Base-by-base conservation (phyloP, 2,113 vertebrate genomes). In the Pedetes capensis region DNA sequence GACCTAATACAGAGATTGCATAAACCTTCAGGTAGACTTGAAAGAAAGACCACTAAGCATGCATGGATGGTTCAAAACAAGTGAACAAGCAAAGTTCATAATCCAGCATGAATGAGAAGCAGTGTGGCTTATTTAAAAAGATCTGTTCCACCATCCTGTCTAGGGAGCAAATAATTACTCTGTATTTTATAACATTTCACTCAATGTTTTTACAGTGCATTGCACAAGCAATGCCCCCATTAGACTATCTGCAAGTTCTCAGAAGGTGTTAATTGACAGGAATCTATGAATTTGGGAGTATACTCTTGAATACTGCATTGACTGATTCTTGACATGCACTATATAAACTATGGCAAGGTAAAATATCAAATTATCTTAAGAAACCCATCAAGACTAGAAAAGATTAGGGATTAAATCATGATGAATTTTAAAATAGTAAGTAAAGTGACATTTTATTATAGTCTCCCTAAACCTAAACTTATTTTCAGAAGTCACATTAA, bases 41-140 rank as follows among this genome's bases (percentile, higher is more conserved):
- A 89, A 78, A 95, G 75, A 96, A 74, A n/a, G 87, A 72, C 59
- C 86, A 78, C 93, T 96, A 95, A 96, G 68, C 66, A 93, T 87
- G 39, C 78, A 82, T 86, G 69, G 92, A 39, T 86, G 71, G 59
- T 64, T 97, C n/a, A 96, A 96, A 97, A 96, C 23, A 76, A 12
- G 32, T 91, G 93, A 94, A 72, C 72, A 97, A 94, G 76, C 44
- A 93, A 96, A 89, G 47, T 95, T 76, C 59, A 96, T 96, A 97
- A 97, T 94, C 25, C 37, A 95, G 85, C 91, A 75, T 13, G 34
- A 96, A 96, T 93, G 75, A 97, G 97, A 97, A 97, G 94, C 34
- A 76, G 68, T 44, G 87, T 59, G 47, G 18, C 29, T 90, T 96
- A 95, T 80, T n/a, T 68, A 34, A 94, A 49, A 78, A 97, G 37